Conservation (phyloP, 2,113 vertebrate genomes). For the Corythornis madagascariensis region DNA sequence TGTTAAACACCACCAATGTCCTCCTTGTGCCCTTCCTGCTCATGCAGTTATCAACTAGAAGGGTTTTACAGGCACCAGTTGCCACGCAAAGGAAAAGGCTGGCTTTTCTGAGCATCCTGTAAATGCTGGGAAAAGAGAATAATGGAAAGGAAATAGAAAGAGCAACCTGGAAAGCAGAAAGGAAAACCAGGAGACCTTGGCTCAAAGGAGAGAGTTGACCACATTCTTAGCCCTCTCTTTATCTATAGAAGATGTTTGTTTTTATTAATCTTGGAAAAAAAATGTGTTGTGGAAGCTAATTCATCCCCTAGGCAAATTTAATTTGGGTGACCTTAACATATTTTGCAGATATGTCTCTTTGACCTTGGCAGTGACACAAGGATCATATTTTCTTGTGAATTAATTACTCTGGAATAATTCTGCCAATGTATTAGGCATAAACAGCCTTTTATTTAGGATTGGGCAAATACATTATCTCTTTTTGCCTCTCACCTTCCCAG, state of each 20-base stretch:
- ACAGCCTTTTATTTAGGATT: conserved; percentile 50
- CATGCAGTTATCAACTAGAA: background rate
- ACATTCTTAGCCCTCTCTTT: background rate
- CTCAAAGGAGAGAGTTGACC: background rate
- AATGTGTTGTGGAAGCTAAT: conserved; percentile 31
- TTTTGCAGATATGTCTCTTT: conserved; percentile 45
- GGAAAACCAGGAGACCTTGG: conserved; percentile 1
- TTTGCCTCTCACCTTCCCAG: conserved; percentile 10
- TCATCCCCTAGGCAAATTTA: conserved; percentile 40
- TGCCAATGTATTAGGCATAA: conserved; percentile 63
- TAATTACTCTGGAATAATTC: conserved; percentile 59
- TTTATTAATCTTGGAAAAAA: conserved; percentile 57
- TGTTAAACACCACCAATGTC: background rate
- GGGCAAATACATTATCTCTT: conserved; percentile 16
- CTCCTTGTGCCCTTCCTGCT: background rate
- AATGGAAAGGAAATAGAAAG: conserved; percentile 32
- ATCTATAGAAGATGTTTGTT: conserved; percentile 51
- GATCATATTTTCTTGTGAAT: conserved; percentile 61
- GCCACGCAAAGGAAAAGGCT: background rate
- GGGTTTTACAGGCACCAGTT: background rate
- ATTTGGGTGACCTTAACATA: conserved; percentile 49
- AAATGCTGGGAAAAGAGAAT: conserved; percentile 1
- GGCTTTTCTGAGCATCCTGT: background rate
- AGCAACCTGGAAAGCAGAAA: conserved; percentile 31
- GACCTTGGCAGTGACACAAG: conserved; percentile 56